Percentiles rank a stretch among this genome's conserved stretches.
These are phyloP conservation scores for Clarias laeviceps DNA, from an alignment of 2,797 vertebrate species.

Conservation along the genomic window DNA sequence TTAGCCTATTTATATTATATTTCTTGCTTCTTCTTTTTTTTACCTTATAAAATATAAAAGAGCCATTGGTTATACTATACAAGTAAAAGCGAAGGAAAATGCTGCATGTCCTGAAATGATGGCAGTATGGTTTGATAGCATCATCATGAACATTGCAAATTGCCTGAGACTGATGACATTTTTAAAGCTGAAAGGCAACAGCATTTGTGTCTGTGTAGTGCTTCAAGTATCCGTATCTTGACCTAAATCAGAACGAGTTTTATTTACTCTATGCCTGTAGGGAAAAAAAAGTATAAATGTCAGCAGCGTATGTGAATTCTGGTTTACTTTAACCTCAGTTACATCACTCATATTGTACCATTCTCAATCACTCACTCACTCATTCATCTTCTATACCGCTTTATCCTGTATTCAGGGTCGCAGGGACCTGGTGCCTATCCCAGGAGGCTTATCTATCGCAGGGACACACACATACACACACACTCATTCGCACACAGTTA, in stretches of 20 bases:
- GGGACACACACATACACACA: too few species aligned
- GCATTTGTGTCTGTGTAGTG: neutral
- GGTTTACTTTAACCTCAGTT: neutral
- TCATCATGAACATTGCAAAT: neutral
- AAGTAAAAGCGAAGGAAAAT: neutral
- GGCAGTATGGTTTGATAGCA: neutral
- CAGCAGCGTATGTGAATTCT: neutral
- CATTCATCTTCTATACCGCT: too few species aligned
- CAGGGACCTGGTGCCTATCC: too few species aligned
- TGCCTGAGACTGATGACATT: neutral
- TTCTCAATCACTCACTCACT: too few species aligned
- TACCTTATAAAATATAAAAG: constrained; percentile 1
- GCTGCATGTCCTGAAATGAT: constrained; percentile 5
- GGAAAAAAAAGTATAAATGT: neutral
- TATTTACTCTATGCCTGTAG: neutral
- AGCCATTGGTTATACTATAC: neutral
- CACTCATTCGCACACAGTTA: too few species aligned
- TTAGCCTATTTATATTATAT: neutral
- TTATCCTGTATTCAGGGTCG: too few species aligned
- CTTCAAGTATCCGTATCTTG: neutral
- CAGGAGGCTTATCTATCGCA: too few species aligned
- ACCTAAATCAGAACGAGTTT: neutral
- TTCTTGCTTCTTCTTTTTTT: neutral
- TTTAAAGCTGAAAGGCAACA: constrained; percentile 2
- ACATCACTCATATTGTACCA: neutral